These are phyloP conservation scores for Callipepla californica DNA, from an alignment of 2,113 vertebrate species.

Conservation along the genomic window DNA sequence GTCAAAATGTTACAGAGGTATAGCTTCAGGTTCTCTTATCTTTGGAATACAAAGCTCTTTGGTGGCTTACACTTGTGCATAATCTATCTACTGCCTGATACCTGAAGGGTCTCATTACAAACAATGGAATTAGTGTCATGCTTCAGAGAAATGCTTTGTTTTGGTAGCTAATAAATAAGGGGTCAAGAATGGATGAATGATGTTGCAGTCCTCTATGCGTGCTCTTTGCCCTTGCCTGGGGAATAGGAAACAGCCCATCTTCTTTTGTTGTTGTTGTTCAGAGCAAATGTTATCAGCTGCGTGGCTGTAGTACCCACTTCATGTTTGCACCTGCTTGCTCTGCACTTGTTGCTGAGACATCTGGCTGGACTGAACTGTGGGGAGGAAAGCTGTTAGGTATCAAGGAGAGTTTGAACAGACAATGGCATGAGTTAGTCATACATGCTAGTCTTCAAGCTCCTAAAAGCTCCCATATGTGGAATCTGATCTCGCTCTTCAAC, in stretches of 20 bases:
- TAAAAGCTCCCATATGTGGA: background rate
- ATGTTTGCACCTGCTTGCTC: background rate
- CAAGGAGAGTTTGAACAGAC: background rate
- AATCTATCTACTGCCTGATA: background rate
- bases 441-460: background rate
- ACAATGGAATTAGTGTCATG: background rate
- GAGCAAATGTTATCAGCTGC: fast-evolving
- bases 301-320: background rate
- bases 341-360: background rate
- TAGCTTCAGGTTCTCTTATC: background rate
- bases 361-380: background rate
- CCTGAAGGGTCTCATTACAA: background rate
- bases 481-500: background rate
- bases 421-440: background rate
- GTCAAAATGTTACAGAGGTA: background rate
- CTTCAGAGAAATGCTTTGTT: background rate
- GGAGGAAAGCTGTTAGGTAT: background rate
- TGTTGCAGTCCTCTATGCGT: background rate
- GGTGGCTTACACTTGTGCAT: background rate
- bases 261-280: no score
- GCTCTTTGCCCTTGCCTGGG: background rate
- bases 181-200: background rate
- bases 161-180: background rate
- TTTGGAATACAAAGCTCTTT: background rate
- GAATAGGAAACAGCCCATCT: background rate